These are phyloP conservation scores for Sarcophaga rosellei DNA, from an alignment of 2,888 invertebrate genomes.

Conservation along the genomic window DNA sequence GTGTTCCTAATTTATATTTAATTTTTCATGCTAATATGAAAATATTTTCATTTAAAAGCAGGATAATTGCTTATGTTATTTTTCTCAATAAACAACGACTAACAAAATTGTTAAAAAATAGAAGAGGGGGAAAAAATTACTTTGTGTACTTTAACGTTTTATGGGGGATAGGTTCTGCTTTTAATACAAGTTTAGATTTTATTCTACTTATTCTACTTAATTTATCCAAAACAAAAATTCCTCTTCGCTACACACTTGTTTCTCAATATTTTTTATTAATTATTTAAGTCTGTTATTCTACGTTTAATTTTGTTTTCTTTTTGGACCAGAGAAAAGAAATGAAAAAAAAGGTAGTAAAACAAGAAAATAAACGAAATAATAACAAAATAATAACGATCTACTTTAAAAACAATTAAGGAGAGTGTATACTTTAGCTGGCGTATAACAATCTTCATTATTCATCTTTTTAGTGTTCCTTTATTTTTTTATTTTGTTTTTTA, in stretches of 20 bases:
- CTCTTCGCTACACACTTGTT: constrained; percentile 3
- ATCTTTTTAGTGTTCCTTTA: background rate
- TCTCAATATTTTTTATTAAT: constrained; percentile 3
- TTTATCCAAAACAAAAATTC: background rate
- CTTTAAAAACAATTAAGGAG: constrained; percentile 57
- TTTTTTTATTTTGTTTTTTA: background rate
- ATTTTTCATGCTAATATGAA: too few species aligned
- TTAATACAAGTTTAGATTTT: background rate
- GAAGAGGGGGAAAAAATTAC: too few species aligned
- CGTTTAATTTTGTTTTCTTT: constrained; percentile 31
- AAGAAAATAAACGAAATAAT: background rate
- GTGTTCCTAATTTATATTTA: too few species aligned
- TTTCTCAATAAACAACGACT: too few species aligned
- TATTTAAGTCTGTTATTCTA: constrained; percentile 22
- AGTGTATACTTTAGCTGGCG: constrained; percentile 39
- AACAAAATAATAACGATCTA: constrained; percentile 44
- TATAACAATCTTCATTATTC: constrained; percentile 50
- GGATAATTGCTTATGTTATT: too few species aligned
- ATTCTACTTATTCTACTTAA: background rate
- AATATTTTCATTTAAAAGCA: too few species aligned
- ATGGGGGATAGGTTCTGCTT: background rate
- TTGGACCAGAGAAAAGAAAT: background rate
- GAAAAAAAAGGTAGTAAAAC: background rate
- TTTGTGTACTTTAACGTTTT: background rate
- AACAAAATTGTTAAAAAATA: too few species aligned